phyloP scores from a whole-genome alignment of 2,113 vertebrate species.

The Hoplias malabaricus region DNA sequence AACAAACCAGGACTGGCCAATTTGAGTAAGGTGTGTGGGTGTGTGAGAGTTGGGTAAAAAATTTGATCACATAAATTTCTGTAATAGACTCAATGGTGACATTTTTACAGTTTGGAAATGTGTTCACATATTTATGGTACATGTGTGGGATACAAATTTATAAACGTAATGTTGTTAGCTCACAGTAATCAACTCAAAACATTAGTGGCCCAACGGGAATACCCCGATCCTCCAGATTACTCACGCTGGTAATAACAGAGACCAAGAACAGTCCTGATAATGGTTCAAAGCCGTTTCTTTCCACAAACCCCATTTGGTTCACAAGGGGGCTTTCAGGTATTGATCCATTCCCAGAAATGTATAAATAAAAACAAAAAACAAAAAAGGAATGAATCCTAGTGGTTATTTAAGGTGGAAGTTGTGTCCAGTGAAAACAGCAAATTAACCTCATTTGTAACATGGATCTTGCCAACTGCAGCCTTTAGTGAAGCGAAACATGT shows the following conservation, averaged over 20 bases:
- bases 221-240: neutral
- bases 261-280: neutral
- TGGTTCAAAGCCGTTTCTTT: neutral
- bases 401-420: neutral
- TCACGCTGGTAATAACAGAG: neutral
- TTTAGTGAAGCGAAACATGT: constrained; percentile 14
- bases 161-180: neutral
- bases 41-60: too few species aligned
- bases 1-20: neutral
- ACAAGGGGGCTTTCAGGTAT: neutral
- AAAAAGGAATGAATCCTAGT: neutral
- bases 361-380: neutral
- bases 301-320: neutral
- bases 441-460: constrained; percentile 35
- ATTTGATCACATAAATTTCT: neutral
- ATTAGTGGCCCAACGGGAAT: neutral
- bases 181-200: neutral
- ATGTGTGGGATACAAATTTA: neutral
- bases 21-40: too few species aligned
- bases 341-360: neutral
- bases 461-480: neutral
- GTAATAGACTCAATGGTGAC: neutral
- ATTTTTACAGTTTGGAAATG: neutral
- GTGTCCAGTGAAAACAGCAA: constrained; percentile 11
- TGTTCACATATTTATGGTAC: neutral